A percentile compares a stretch with the other conserved stretches of the same genome.
Evolutionary conservation across 2,888 invertebrate species (phyloP).

Genomic region (Trilocha varians): DNA sequence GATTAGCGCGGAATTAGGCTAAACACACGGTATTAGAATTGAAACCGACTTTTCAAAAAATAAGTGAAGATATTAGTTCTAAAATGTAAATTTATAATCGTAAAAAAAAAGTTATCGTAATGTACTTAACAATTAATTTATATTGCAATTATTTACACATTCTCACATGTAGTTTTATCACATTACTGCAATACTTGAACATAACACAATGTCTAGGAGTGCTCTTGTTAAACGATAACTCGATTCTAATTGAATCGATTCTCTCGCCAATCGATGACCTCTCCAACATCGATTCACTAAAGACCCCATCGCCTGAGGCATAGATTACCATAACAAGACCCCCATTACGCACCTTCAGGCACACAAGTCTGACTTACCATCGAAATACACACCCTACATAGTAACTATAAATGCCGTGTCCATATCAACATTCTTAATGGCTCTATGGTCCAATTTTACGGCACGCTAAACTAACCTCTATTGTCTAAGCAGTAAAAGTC

Average conservation of each 20-base stretch:
- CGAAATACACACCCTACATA: constrained; percentile 20
- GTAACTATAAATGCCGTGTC: neutral
- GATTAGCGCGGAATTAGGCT: too few relatives aligned
- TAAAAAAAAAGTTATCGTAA: too few relatives aligned
- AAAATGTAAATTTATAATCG: too few relatives aligned
- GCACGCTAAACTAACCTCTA: neutral
- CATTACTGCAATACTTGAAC: neutral
- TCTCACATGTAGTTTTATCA: too few relatives aligned
- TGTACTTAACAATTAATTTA: too few relatives aligned
- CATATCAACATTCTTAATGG: too few relatives aligned
- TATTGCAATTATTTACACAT: too few relatives aligned
- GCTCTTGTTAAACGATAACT: neutral
- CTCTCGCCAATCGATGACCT: constrained; percentile 38
- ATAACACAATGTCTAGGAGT: neutral
- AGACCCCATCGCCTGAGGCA: constrained; percentile 45
- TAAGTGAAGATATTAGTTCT: too few relatives aligned
- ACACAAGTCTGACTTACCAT: neutral
- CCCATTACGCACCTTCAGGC: constrained; percentile 59
- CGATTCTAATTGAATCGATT: neutral
- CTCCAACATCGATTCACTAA: constrained; percentile 42
- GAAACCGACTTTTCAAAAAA: too few relatives aligned
- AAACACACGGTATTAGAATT: too few relatives aligned
- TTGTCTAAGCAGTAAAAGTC: neutral
- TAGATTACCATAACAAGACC: constrained; percentile 69
- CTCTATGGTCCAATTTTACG: too few relatives aligned